Base-by-base conservation (phyloP, 1,140 invertebrate species). In the Stegodyphus dumicola region DNA sequence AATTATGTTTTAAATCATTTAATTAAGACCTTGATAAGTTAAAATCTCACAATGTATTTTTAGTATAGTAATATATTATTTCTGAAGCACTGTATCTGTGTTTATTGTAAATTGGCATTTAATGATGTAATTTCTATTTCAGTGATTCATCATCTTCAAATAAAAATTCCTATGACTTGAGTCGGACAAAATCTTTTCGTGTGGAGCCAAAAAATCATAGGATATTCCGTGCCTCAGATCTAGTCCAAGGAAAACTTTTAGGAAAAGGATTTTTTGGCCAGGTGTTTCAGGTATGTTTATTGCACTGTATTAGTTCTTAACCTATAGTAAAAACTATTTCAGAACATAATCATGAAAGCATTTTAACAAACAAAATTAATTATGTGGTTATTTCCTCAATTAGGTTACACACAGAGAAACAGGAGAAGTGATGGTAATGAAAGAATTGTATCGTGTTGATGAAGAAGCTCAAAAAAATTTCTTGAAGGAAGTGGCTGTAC, bases 241-340 rank as follows among this genome's bases (percentile, higher is more conserved):
- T 98, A 64, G 93, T 97, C 2, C 94, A 95, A 91, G 96, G 96
- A 53, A 95, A 97, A 90, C 92, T 98, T 4, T 90, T 98, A 7
- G 97, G 97, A 9, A 95, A 96, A 90, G 97, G 97, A 33, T 98
- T 98, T 91, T 98, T 98, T 90, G 97, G 97, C 2, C 95, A 97
- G 90, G 92, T 92, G n/a, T 89, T 90, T 78, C 90, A 90, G 88
- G 90, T 90, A 86, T 88, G 87, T 71, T 52, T 66, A 73, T 81
- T 76, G 33, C 33, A 33, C 3, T 33, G 33, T 33, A 33, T 33
- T 33, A 1, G 33, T 3, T 33, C 33, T 33, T 33, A 33, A 33
- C 33, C 33, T 33, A 33, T 33, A 33, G 33, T 33, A 33, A 33
- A 33, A 33, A 33, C 3, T 81, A 69, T 69, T 86, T 71, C 56